Evolutionary conservation across 2,797 vertebrate species (phyloP), one percentile per base, ranked within the genome.

Genomic region (Hyperoplus immaculatus): DNA sequence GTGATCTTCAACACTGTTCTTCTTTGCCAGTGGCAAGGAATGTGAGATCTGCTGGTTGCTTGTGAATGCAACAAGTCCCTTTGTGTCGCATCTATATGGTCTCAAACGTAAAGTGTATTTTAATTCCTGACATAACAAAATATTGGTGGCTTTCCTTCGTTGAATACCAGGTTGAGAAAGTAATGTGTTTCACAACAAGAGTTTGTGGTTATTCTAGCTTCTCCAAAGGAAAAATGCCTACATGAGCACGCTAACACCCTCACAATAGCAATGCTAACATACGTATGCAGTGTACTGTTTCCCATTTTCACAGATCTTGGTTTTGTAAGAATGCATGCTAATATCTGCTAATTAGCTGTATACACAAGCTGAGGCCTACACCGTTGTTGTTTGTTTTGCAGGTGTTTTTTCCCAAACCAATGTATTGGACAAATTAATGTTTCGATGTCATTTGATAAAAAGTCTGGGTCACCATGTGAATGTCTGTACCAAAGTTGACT

Each of bases 21-120:
- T 75, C 29, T 72, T 56, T 57, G 77, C 75, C 65, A 47, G 38
- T 63, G 69, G 83, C 85, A 84, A 82, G 54, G 83, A 78, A 74
- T 80, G 45, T 68, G 12, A 50, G 56, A 54, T 51, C 79, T 64
- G 16, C 18, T 49, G 42, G 71, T 54, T 62, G 43, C 67, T 69
- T 7, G 2, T 60, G 56, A 76, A 60, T 53, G 51, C 75, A 72
- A 67, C 29, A 7, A n/a, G 42, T 80, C 21, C 51, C 57, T 41
- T 21, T 72, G 10, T 73, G 62, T 58, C 57, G 16, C 53, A 43
- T 41, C 8, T 58, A 47, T 15, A 54, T 12, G 9, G 1, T 29
- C 29, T 18, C 3, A 21, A 64, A 47, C n/a, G 39, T 13, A 15
- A 41, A 68, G 65, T 18, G 21, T 38, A 50, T 59, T 66, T 18